Base-by-base conservation (phyloP, 1,140 invertebrate genomes). In the Hyles vespertilio region DNA sequence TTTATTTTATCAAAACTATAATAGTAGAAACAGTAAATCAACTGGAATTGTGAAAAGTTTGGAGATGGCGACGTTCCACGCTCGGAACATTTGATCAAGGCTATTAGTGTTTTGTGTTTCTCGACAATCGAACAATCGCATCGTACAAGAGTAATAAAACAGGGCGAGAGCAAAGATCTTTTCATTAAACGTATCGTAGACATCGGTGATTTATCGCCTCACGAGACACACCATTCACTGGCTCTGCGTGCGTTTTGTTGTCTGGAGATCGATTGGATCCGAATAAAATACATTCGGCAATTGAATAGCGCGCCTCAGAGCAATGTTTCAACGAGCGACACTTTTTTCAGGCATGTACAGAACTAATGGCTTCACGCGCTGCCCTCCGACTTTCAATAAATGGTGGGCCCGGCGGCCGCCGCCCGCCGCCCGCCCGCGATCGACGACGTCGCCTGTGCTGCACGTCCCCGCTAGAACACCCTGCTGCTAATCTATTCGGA, bases 231-330 rank as follows among this genome's bases (percentile, higher is more conserved):
- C 72, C 64, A 81, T 79, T 82, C 79, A 75, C 66, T 58, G 72
- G 5, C 36, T 5, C 36, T 40, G 36, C 62, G 79, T 84, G 82
- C 78, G 82, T 87, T 84, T 84, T 81, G 81, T 88, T 88, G 81
- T 79, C 79, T 80, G 63, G 73, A 85, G 82, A 88, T 88, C 85
- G 85, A 88, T 88, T 81, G 82, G 76, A 55, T 73, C 61, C 65
- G 78, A 83, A 86, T 86, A 84, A 88, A 88, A 88, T 84, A 87
- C 82, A 84, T 83, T 87, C 74, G 68, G 69, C 77, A 85, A 88
- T 88, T 84, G 82, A 83, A 86, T 83, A 81, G 83, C 76, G 69
- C 72, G 63, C 79, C 74, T 71, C 64, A 61, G 74, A 72, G 77
- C 78, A 83, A 85, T 85, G 84, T 85, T 85, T 87, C 82, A 87